phyloP scores from a whole-genome alignment of 2,113 vertebrate genomes.

The Epinephelus cyanopodus region DNA sequence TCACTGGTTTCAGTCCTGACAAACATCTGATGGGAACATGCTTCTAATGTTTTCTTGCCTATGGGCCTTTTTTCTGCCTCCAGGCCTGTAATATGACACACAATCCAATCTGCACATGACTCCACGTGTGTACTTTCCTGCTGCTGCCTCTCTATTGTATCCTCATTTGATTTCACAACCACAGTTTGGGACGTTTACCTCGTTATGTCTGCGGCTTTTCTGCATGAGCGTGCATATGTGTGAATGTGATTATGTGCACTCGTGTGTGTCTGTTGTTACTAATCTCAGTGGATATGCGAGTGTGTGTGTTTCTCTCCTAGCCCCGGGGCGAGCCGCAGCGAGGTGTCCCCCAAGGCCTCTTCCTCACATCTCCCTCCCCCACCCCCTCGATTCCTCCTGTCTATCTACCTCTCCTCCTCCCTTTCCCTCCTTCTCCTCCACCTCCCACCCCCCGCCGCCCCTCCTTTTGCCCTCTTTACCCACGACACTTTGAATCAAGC shows the following conservation, averaged over 20 bases:
- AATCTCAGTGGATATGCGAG: conserved; percentile 60
- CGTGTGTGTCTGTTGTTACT: conserved; percentile 61
- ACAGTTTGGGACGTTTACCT: conserved; percentile 64
- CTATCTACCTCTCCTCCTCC: conserved; percentile 37
- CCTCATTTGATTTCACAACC: conserved; percentile 51
- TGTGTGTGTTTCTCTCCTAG: conserved; percentile 49
- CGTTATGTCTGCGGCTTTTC: conserved; percentile 68
- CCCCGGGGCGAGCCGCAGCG: conserved; percentile 47
- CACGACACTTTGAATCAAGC: conserved; percentile 78
- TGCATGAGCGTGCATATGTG: conserved; percentile 73
- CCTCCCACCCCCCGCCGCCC: conserved; percentile 27
- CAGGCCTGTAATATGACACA: neutral
- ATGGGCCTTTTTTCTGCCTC: neutral
- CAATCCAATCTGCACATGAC: conserved; percentile 6
- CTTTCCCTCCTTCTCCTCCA: neutral
- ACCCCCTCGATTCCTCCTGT: conserved; percentile 32
- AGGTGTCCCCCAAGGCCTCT: conserved; percentile 59
- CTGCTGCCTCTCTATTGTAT: neutral
- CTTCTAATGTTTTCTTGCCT: neutral
- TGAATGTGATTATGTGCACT: conserved; percentile 62
- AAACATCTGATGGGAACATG: conserved; percentile 1
- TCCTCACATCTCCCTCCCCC: conserved; percentile 14
- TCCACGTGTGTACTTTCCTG: neutral
- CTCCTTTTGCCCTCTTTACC: conserved; percentile 79
- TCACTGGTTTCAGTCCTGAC: neutral